These are phyloP conservation scores for Pyrrhia umbra DNA, from an alignment of 2,888 invertebrate genomes.

Conservation along the genomic window DNA sequence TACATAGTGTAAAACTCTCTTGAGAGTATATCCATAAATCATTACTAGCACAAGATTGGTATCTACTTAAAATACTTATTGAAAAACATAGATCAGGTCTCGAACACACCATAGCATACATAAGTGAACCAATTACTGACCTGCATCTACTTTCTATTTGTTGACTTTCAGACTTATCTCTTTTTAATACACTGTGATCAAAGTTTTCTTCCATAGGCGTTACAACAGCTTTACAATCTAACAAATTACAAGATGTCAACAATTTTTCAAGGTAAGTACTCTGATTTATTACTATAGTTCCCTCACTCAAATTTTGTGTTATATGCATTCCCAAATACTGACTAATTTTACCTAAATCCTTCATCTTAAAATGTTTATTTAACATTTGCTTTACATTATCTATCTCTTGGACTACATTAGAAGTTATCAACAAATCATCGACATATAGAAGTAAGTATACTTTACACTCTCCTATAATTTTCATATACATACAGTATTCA, in stretches of 20 bases:
- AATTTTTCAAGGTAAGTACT: neutral
- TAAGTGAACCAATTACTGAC: neutral
- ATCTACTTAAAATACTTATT: constrained; percentile 3
- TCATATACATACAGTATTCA: neutral
- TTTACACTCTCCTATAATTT: neutral
- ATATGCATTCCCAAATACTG: constrained; percentile 1
- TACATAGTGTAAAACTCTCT: neutral
- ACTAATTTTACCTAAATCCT: neutral
- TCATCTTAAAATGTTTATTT: neutral
- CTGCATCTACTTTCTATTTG: neutral
- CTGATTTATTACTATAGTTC: neutral
- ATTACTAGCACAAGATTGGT: constrained; percentile 1
- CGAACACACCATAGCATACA: neutral
- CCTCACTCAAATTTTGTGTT: neutral
- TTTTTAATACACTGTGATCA: neutral
- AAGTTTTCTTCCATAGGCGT: neutral
- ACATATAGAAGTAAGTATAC: neutral
- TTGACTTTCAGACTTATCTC: neutral
- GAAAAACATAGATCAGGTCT: neutral
- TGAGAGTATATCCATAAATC: neutral
- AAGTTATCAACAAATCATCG: neutral
- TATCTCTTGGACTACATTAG: neutral
- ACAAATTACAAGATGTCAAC: neutral
- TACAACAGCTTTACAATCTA: neutral
- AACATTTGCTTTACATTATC: neutral